Base-by-base conservation (phyloP, 2,797 vertebrate species). In the Sebastes matsubarae region DNA sequence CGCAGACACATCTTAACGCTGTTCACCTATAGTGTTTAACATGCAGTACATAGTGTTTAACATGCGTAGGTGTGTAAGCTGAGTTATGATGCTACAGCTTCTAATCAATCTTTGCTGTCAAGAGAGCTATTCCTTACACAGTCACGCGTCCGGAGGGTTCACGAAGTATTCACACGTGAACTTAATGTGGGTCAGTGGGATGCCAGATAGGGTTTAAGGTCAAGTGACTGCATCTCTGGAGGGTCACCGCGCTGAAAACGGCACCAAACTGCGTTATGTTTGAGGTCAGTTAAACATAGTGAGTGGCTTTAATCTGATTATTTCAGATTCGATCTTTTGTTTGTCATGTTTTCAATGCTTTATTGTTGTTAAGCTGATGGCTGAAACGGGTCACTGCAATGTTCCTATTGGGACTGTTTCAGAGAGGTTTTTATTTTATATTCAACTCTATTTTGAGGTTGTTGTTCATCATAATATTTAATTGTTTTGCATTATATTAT, bases 141-240 rank as follows among this genome's bases (percentile, higher is more conserved):
- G 29, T 34, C 74, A 68, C 8, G 10, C 72, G 79, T 79, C 59
- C 2, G 3, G 67, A 32, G 36, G 68, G 42, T 84, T 74, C 65
- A 77, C 50, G 46, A 77, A 75, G 65, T 65, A 61, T 82, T 87
- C 73, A 79, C 83, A 87, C 12, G 20, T 82, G 75, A 76, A 78
- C 64, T 59, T 80, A 80, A 82, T 90, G 86, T 92, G 82, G 87
- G 86, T 93, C 89, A 88, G 72, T 88, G 71, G 76, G 81, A 80
- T 78, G 81, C 85, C 70, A 73, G 74, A 83, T 78, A 50, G 68
- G 71, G 83, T 87, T 84, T 76, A 79, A 81, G 84, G 85, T 88
- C 82, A 87, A 80, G 68, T 73, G 77, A 88, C 76, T 68, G 61
- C 27, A 64, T 76, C 85, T 69, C 82, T 61, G 72, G 76, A 79